Conservation (phyloP, 2,797 vertebrate genomes). For the Cryptoblepharus egeriae region DNA sequence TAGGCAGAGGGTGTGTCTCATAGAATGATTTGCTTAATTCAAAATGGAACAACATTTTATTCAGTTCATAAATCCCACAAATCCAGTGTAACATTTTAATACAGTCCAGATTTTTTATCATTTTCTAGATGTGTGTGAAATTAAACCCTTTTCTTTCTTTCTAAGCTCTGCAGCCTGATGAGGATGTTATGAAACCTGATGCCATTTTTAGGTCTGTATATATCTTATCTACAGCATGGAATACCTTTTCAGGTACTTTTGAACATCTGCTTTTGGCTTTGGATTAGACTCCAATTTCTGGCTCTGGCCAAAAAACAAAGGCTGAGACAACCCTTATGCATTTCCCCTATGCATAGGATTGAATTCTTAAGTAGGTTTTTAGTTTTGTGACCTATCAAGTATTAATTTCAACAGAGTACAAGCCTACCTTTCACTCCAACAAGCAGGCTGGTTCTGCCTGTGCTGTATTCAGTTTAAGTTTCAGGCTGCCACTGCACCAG, state of each 20-base stretch:
- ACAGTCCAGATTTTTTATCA: neutral
- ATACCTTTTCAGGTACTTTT: neutral
- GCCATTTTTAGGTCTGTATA: neutral
- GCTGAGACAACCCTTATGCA: neutral
- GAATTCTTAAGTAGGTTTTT: conserved; percentile 5
- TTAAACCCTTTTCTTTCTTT: fast-evolving
- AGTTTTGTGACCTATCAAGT: neutral
- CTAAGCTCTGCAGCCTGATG: neutral
- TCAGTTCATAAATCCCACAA: neutral
- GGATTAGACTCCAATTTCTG: neutral
- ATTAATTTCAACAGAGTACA: neutral
- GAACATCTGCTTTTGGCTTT: neutral
- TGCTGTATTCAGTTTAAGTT: too few relatives aligned
- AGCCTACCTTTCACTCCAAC: too few relatives aligned
- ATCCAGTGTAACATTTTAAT: neutral
- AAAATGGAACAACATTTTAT: neutral
- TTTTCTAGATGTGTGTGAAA: neutral
- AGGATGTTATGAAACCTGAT: neutral
- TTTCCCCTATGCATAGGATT: neutral
- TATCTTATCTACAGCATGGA: neutral
- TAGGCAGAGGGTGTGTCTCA: neutral
- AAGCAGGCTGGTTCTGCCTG: too few relatives aligned
- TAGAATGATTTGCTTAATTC: neutral
- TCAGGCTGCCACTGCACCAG: too few relatives aligned
- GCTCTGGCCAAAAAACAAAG: neutral